Conservation (phyloP, 1,140 invertebrate species). For the Trichomalopsis sarcophagae region DNA sequence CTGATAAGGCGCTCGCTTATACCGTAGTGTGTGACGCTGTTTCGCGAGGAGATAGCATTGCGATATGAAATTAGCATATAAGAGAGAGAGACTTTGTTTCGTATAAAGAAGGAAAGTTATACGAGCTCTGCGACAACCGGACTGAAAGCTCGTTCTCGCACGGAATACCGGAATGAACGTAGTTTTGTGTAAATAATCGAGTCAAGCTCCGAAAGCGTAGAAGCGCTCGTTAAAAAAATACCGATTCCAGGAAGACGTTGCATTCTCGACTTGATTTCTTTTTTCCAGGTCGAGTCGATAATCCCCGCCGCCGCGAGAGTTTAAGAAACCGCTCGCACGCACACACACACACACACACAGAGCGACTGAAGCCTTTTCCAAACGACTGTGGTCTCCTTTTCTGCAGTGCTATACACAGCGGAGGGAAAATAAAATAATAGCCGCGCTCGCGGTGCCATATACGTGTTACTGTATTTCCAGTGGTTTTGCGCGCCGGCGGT, state of each 20-base stretch:
- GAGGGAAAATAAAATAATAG: conserved; percentile 14
- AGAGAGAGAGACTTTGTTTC: neutral
- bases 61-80: neutral
- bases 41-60: too few species aligned
- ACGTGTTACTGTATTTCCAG: neutral
- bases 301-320: neutral
- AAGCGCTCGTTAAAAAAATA: neutral
- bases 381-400: conserved; percentile 3
- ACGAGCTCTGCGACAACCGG: too few species aligned
- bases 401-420: neutral
- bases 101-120: neutral
- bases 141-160: too few species aligned
- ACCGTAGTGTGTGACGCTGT: too few species aligned
- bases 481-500: neutral
- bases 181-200: too few species aligned
- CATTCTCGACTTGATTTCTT: neutral
- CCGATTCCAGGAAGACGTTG: conserved; percentile 7
- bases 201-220: neutral
- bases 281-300: conserved; percentile 26
- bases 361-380: conserved; percentile 17
- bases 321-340: neutral
- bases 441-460: neutral
- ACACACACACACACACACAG: too few species aligned
- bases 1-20: neutral
- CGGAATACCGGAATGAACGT: too few species aligned